Percentiles rank a stretch among this genome's conserved stretches.
phyloP scores from a whole-genome alignment of 2,797 vertebrate genomes.

The Falco novaeseelandiae region DNA sequence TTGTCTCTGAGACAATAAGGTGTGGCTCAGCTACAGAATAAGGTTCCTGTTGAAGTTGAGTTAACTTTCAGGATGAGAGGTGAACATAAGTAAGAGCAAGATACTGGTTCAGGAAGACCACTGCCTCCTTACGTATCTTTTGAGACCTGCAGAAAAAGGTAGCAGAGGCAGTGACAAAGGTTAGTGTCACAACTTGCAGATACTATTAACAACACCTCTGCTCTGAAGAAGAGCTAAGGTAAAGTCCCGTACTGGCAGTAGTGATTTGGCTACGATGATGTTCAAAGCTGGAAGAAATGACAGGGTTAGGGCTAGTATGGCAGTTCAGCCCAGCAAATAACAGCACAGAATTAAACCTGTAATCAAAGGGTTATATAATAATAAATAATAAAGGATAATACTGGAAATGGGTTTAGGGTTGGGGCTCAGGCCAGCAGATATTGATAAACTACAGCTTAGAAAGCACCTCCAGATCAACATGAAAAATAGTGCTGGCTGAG shows the following conservation, averaged over 20 bases:
- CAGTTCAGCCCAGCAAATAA: neutral
- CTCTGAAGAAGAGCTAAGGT: neutral
- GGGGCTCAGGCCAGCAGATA: neutral
- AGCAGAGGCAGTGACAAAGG: neutral
- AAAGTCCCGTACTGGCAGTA: neutral
- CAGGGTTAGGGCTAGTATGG: neutral
- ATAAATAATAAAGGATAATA: neutral
- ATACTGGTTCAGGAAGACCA: neutral
- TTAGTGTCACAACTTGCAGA: neutral
- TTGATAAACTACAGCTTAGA: neutral
- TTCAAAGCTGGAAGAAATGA: neutral
- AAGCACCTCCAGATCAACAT: neutral
- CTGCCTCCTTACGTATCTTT: neutral
- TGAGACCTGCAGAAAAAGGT: neutral
- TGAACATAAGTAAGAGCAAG: neutral
- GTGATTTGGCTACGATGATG: fast-evolving
- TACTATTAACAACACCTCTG: neutral
- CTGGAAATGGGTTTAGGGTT: neutral
- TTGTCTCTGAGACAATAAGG: neutral
- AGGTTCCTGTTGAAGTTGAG: neutral
- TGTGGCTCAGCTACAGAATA: neutral
- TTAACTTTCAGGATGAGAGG: neutral
- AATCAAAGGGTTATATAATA: neutral
- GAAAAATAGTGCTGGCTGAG: neutral
- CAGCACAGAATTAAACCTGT: neutral